Evolutionary conservation across 2,888 invertebrate genomes (phyloP).

Genomic region (Eupithecia centaureata): DNA sequence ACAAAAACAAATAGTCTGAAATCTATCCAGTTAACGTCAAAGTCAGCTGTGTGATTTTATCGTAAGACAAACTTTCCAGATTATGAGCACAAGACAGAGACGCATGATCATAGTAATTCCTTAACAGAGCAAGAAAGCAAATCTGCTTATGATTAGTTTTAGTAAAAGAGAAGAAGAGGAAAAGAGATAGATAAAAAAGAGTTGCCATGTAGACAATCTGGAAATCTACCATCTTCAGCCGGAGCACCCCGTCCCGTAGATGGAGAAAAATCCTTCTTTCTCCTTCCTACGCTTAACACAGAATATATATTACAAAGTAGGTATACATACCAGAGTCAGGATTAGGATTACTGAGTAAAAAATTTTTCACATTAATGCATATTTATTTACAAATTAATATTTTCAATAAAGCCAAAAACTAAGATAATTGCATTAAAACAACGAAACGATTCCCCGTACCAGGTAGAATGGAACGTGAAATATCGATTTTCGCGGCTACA

Average conservation of each 20-base stretch:
- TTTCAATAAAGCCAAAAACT: neutral
- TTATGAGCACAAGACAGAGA: neutral
- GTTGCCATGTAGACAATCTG: neutral
- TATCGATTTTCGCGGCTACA: slow-evolving; percentile 63
- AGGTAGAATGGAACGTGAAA: slow-evolving; percentile 49
- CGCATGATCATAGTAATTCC: neutral
- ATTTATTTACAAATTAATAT: neutral
- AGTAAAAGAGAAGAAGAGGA: neutral
- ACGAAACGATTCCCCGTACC: slow-evolving; percentile 16
- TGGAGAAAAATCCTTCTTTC: too few species aligned
- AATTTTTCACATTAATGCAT: too few species aligned
- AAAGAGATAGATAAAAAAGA: neutral
- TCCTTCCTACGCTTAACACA: too few species aligned
- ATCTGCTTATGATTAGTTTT: neutral
- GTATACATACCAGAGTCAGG: too few species aligned
- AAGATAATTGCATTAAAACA: neutral
- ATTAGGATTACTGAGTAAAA: too few species aligned
- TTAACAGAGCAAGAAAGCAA: neutral
- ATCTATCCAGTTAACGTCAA: slow-evolving; percentile 46
- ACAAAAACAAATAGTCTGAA: neutral
- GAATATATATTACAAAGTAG: too few species aligned
- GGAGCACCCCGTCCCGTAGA: too few species aligned
- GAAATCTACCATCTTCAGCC: slow-evolving; percentile 1
- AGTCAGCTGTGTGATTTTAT: slow-evolving; percentile 20
- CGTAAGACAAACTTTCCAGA: neutral